Percentiles rank a stretch among this genome's conserved stretches.
Conservation (phyloP, 23 tunicate genomes). For the Oikopleura vanhoeffeni region DNA sequence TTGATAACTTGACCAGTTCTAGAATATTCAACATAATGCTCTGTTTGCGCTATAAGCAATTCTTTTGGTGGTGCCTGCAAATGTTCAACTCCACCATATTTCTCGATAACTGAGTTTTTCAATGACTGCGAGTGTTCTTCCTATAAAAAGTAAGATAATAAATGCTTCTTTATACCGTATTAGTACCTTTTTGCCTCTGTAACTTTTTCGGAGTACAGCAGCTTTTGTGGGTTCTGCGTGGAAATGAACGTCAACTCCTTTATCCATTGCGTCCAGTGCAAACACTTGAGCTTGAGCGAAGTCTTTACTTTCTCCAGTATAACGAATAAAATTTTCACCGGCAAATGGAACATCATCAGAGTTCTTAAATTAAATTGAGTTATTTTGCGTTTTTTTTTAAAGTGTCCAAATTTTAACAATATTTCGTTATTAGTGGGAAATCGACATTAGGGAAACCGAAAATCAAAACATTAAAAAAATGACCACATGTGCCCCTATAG, state of each 20-base stretch:
- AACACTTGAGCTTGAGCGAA: constrained; percentile 84
- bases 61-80: constrained; percentile 87
- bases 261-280: constrained; percentile 87
- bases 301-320: constrained; percentile 50
- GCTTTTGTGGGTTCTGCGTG: constrained; percentile 81
- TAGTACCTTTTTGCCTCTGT: constrained; percentile 34
- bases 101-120: constrained; percentile 41
- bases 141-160: too few relatives aligned
- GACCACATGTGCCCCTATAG: too few relatives aligned
- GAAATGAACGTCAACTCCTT: constrained; percentile 64
- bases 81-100: constrained; percentile 79
- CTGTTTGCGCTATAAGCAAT: constrained; percentile 82
- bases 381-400: too few relatives aligned
- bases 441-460: too few relatives aligned
- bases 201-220: constrained; percentile 53
- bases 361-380: neutral
- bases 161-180: too few relatives aligned
- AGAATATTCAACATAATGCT: constrained; percentile 75
- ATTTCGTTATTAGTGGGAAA: too few relatives aligned
- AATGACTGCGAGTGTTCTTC: constrained; percentile 41
- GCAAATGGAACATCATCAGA: constrained; percentile 31
- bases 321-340: constrained; percentile 76
- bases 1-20: constrained; percentile 67
- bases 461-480: too few relatives aligned
- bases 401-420: too few relatives aligned